Base-by-base conservation (phyloP, 2,113 vertebrate species). In the Campylomormyrus numenius region DNA sequence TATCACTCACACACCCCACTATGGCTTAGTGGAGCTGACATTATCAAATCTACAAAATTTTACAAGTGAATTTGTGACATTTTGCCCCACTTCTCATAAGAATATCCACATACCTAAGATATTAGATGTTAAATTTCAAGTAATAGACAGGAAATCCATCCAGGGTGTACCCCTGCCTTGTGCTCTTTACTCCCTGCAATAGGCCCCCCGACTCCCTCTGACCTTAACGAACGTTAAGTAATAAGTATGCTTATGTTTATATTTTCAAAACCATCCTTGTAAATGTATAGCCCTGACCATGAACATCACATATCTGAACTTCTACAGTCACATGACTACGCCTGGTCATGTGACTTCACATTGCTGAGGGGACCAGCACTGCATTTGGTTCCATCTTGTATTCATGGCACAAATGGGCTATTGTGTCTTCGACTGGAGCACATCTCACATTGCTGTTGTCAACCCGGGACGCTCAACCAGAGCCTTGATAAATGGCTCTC, bases 401-500 rank as follows among this genome's bases (percentile, higher is more conserved):
- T 88, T 85, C 52, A 49, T 89, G 90, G 88, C 93, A 91, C 91
- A 89, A 88, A 89, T 91, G 90, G 86, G 50, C 87, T 93, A 92
- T 89, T 94, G 94, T 90, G 91, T 93, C 89, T 94, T 93, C 95
- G 95, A 96, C 96, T 95, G 95, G 94, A 93, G 93, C 93, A 93
- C 94, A 94, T 95, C 93, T 94, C 93, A 94, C 93, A 93, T 92
- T 89, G 90, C 93, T 90, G 91, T 93, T 93, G 90, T 92, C 46
- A 90, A 93, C 94, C 94, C 88, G 93, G 93, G 94, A 94, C 94
- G 95, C 95, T 94, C 93, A 90, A 92, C 94, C 94, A 94, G 93
- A 94, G 92, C 94, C 92, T 93, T 97, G 97, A 98, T 95, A 97
- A 97, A 98, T 95, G 96, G 93, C 94, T 92, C 95, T 95, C 95